Conservation (phyloP, 2,888 invertebrate genomes). For the Temnothorax rugatulus region DNA sequence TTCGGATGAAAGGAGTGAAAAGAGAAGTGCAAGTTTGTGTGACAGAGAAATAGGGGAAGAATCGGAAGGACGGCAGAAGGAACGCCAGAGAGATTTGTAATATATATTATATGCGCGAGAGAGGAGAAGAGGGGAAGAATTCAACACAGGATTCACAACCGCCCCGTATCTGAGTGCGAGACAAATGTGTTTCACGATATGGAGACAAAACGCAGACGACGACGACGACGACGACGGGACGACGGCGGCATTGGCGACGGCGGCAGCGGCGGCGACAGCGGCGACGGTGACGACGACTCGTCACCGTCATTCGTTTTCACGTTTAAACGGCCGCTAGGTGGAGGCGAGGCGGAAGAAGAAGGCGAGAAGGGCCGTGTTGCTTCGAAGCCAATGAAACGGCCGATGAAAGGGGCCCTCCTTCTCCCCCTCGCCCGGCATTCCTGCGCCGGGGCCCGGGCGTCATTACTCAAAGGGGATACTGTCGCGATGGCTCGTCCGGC, state of each 20-base stretch:
- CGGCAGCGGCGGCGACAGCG: slow-evolving; percentile 24
- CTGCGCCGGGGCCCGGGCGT: slow-evolving; percentile 63
- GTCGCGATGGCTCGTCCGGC: slow-evolving; percentile 69
- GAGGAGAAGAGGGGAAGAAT: slow-evolving; percentile 40
- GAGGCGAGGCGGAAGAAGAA: slow-evolving; percentile 57
- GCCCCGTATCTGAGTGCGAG: slow-evolving; percentile 72
- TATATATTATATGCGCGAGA: slow-evolving; percentile 31
- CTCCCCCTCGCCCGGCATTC: slow-evolving; percentile 57
- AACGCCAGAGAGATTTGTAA: slow-evolving; percentile 44
- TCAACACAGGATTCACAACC: slow-evolving; percentile 72
- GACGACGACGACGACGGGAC: slow-evolving; percentile 21
- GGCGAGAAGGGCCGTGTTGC: slow-evolving; percentile 57
- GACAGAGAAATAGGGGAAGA: slow-evolving; percentile 24
- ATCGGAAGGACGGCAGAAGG: slow-evolving; percentile 29
- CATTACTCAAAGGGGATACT: slow-evolving; percentile 77
- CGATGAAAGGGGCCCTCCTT: slow-evolving; percentile 69
- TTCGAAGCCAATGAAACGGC: slow-evolving; percentile 70
- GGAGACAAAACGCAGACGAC: slow-evolving; percentile 76
- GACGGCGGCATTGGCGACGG: background rate
- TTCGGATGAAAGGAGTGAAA: slow-evolving; percentile 66
- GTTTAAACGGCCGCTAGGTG: slow-evolving; percentile 53
- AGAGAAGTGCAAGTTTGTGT: slow-evolving; percentile 54
- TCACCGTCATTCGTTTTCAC: slow-evolving; percentile 75
- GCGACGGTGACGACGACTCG: slow-evolving; percentile 67
- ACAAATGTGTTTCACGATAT: slow-evolving; percentile 76